Evolutionary conservation across 1,140 invertebrate species (phyloP), one percentile per base, ranked within the genome.

Genomic region (Dolichoris vasculosae): DNA sequence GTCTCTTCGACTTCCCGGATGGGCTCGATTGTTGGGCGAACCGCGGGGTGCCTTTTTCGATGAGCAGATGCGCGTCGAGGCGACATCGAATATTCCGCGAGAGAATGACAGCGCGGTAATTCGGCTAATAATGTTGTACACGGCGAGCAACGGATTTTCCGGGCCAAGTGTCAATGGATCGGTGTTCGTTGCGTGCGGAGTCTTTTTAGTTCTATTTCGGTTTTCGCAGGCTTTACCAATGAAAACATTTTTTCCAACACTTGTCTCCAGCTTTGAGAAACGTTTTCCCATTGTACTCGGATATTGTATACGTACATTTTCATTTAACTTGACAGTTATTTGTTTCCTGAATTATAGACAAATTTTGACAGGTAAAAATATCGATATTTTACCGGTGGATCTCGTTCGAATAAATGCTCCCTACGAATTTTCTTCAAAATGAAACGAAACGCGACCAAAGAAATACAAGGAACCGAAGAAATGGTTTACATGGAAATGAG

Each of bases 1-100:
- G 76, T 86, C 82, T 83, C 67, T 79, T 87, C 77, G 88, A 88
- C 86, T 90, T 63, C 75, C 30, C 64, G 76, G 48, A 77, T 32
- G 30, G 35, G 51, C 26, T 0, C 40, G 59, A 81, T 85, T 80
- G 77, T 81, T 30, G 9, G 64, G 11, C 51, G n/a, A 75, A n/a
- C 77, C 69, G 38, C 84, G 84, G 84, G 84, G 43, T 48, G 69
- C 75, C 84, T 46, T 46, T 73, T 80, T 30, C 59, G 23, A 32
- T 0, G 7, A 55, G 38, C 84, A 81, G 84, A 84, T 84, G 83
- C 48, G 38, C 48, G 73, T 43, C 69, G 38, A 46, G 51, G 48
- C 48, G 69, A 48, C 75, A 4, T 7, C 0, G 75, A 30, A 8
- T 20, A 23, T 51, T 32, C 75, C 46, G 23, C 43, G 46, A 77